A percentile compares a stretch with the other conserved stretches of the same genome.
phyloP scores from a whole-genome alignment of 2,113 vertebrate genomes.

The Cygnus atratus region DNA sequence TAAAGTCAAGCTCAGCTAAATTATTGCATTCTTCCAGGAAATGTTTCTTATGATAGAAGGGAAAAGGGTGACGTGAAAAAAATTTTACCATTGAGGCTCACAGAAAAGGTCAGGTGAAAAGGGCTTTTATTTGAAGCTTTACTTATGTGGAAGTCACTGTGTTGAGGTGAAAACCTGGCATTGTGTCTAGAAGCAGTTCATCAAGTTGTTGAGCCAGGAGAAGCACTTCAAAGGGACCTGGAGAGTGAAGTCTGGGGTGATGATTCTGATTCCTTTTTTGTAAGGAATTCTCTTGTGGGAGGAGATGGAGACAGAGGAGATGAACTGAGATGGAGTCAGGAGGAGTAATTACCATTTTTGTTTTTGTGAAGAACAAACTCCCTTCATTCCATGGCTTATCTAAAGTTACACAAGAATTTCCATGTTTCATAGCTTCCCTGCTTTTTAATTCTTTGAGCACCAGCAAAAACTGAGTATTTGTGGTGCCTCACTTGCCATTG shows the following conservation, averaged over 20 bases:
- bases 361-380: background rate
- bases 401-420: background rate
- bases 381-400: background rate
- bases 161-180: background rate
- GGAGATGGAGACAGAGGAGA: background rate
- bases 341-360: background rate
- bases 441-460: background rate
- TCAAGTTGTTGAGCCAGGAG: background rate
- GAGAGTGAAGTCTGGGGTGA: background rate
- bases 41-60: background rate
- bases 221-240: background rate
- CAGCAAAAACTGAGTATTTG: background rate
- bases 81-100: background rate
- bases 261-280: background rate
- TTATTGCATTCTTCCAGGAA: background rate
- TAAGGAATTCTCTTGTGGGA: background rate
- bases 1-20: background rate
- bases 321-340: background rate
- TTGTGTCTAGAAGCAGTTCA: background rate
- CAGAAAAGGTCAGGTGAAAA: background rate
- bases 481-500: background rate
- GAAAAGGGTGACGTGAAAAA: background rate
- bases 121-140: background rate
- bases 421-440: background rate
- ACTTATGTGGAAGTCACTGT: background rate